Base-by-base conservation (phyloP, 23 tunicate genomes). In the Ascidia mentula region DNA sequence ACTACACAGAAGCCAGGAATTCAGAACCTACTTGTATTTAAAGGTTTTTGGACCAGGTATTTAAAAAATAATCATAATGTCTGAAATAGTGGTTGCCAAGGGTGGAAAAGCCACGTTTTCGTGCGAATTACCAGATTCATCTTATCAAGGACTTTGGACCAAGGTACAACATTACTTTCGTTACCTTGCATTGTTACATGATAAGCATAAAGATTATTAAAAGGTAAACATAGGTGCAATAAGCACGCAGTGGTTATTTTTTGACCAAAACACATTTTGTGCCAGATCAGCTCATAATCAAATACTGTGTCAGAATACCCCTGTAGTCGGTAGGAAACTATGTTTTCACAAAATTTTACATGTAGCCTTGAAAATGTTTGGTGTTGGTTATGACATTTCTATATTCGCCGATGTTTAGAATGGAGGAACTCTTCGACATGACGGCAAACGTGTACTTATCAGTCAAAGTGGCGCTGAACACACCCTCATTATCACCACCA, bases 51-150 rank as follows among this genome's bases (percentile, higher is more conserved):
- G 4, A 53, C 13, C 7, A 3, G 24, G 65, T 1, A 53, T 53
- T 20, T n/a, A n/a, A n/a, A n/a, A n/a, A n/a, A n/a, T 53, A 53
- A 28, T 3, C 18, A 73, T 42, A 30, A 93, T 93, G 98, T 93
- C 98, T 31, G 98, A 93, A 37, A 93, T 93, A 18, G 76, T 88
- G n/a, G 98, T 93, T 5, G 61, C 98, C 9, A 93, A 93, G 35
- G 90, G 90, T 34, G 98, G 98, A 3, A 85, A 88, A 60, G 98
- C 98, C 18, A 93, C 98, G 22, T 88, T 93, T 81, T 72, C 92
- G 1, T 93, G 98, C 60, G 98, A 88, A 40, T 61, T 93, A 60
- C 98, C 98, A 0, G 98, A 93, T 69, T 45, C 80, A 32, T 74
- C 87, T 38, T 93, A 79, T 53, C 69, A 72, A 36, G 98, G 98